Conservation (phyloP, 2,113 vertebrate genomes). For the Tetrao urogallus region DNA sequence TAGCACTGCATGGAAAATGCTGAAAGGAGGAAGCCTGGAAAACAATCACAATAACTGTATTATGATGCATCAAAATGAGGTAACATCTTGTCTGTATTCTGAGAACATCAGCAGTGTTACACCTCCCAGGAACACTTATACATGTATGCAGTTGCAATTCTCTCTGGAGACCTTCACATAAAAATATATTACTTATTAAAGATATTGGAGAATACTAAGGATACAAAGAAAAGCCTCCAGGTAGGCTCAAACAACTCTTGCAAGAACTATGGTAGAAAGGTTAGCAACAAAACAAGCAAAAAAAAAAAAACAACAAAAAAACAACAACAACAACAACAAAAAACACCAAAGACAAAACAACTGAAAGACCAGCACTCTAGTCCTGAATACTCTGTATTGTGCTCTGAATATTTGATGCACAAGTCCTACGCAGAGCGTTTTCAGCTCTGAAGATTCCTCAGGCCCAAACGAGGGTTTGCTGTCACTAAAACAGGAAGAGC, state of each 20-base stretch:
- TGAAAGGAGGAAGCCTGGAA: background rate
- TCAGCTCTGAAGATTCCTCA: background rate
- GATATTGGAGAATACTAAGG: background rate
- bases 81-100: background rate
- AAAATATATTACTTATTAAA: background rate
- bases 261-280: background rate
- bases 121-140: background rate
- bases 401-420: background rate
- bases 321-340: too few relatives aligned
- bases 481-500: background rate
- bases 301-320: background rate
- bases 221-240: background rate
- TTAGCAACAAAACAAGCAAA: background rate
- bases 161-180: background rate
- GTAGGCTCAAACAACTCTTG: background rate
- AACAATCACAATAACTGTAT: background rate
- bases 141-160: background rate
- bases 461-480: background rate
- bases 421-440: rapidly evolving
- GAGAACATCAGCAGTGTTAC: background rate
- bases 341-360: too few relatives aligned
- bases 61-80: background rate
- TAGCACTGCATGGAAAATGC: background rate
- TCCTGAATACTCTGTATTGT: background rate
- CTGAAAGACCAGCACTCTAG: background rate